Evolutionary conservation across 2,888 invertebrate genomes (phyloP), one percentile per base, ranked within the genome.

Genomic region (Sisyra terminalis): DNA sequence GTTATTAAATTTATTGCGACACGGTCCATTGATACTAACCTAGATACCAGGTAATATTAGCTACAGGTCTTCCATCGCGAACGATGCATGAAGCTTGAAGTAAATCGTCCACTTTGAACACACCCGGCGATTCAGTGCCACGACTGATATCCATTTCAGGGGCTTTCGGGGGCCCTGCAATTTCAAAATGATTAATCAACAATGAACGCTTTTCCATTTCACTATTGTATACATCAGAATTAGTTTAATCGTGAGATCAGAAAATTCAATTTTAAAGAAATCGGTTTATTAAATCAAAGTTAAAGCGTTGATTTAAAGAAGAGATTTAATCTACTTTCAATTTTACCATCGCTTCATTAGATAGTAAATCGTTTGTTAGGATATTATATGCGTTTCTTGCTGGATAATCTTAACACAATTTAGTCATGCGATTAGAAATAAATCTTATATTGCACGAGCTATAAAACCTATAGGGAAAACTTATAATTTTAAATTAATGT

Each of bases 41-140:
- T 37, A 85, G 58, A 52, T 64, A 77, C 73, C 85, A 80, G n/a
- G 71, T 69, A 49, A 86, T 75, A 52, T 76, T 82, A 1, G 85
- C 82, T 0, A 77, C 75, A 0, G 86, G 86, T 51, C 83, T 65
- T 3, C 82, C 84, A 46, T 75, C 70, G 40, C 70, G 64, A 1
- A 81, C 78, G 31, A 70, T 60, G 58, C 86, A 86, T 46, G 70
- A 71, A 1, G 80, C 80, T 50, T 62, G 61, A 53, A 85, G 65
- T 11, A 60, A 60, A 13, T 77, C 76, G 2, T 75, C 75, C 40
- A 76, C 75, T 50, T 60, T 67, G 61, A 71, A 78, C 5, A 59
- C 58, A 43, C 57, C 53, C 0, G 65, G 49, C 37, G 58, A 58
- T 42, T 61, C 60, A 9, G 57, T 52, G 10, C 61, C 60, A 39